These are phyloP conservation scores for Clupea harengus DNA, from an alignment of 2,113 vertebrate genomes.

Conservation along the genomic window DNA sequence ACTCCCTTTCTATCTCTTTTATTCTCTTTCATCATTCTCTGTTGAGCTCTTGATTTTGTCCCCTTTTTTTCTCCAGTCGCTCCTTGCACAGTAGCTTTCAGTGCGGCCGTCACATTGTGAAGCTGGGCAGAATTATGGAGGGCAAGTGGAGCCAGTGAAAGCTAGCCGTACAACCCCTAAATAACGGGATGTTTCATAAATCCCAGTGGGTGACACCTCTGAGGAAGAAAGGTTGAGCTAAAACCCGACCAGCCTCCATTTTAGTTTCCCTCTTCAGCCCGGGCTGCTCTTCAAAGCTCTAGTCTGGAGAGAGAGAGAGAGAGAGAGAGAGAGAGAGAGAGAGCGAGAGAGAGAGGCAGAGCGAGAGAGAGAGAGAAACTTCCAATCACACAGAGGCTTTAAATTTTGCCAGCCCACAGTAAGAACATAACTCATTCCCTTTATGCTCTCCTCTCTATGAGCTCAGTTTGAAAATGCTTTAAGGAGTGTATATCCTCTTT, in stretches of 20 bases:
- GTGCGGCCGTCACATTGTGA: not conserved
- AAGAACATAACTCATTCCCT: slow-evolving; percentile 32
- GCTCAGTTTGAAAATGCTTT: slow-evolving; percentile 20
- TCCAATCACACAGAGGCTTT: slow-evolving; percentile 17
- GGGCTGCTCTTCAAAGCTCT: not conserved
- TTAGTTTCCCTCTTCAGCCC: not conserved
- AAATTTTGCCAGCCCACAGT: slow-evolving; percentile 20
- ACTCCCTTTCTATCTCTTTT: slow-evolving; percentile 17
- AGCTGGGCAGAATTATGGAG: not conserved
- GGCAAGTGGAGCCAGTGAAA: slow-evolving; percentile 8
- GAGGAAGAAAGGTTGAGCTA: slow-evolving; percentile 34
- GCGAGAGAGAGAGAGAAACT: not conserved
- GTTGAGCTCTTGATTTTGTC: not conserved
- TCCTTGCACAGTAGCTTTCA: not conserved
- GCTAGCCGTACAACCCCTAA: slow-evolving; percentile 8
- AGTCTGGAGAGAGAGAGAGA: not conserved
- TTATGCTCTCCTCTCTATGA: slow-evolving; percentile 1
- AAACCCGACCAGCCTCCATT: not conserved
- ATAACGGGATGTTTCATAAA: slow-evolving; percentile 41
- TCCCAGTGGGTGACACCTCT: slow-evolving; percentile 28
- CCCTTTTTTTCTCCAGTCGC: not conserved
- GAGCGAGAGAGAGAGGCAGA: not conserved
- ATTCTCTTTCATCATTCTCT: not conserved
- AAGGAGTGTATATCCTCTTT: not conserved
- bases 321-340: not conserved